Evolutionary conservation across 2,113 vertebrate species (phyloP), one percentile per base, ranked within the genome.

Genomic region (Callaeas wilsoni): DNA sequence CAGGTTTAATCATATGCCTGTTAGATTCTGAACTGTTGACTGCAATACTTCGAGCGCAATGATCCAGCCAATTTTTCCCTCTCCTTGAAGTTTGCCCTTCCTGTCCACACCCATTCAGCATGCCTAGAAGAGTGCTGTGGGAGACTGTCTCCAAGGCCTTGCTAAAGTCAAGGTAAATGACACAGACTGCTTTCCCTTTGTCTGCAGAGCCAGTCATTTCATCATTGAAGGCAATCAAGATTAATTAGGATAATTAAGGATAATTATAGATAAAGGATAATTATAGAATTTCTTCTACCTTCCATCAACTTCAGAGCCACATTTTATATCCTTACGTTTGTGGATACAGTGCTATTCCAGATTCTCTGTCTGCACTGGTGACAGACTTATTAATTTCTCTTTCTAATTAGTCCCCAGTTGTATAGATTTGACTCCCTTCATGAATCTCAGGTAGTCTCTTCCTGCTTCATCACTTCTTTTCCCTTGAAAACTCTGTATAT

Each of bases 231-330:
- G 77, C 79, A 95, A 95, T 95, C 90, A 90, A 93, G 94, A 96
- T 94, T 94, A 97, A 97, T 96, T 92, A 86, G 80, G 56, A 89
- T 95, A 96, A 97, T 96, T 96, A 95, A 93, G 86, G 77, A 56
- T 94, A 87, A 97, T 96, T 96, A 94, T 59, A 96, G 92, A 94
- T 92, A 95, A 86, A 88, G 94, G 79, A 77, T 95, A 97, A 93
- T 95, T 94, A 94, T 89, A 95, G 95, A 94, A 52, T 90, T 87
- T 94, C 70, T 60, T 39, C 89, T 92, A 84, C 89, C 47, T 95
- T 96, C 42, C 70, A 94, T 95, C 60, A 92, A 71, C 39, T 90
- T 95, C 91, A 94, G 68, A 92, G 82, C 12, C 64, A 64, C 60
- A 74, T 86, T 96, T 94, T 81, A 90, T n/a, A 74, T 41, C 44